Base-by-base conservation (phyloP, 2,888 invertebrate species). In the Sarcophaga subvicina region DNA sequence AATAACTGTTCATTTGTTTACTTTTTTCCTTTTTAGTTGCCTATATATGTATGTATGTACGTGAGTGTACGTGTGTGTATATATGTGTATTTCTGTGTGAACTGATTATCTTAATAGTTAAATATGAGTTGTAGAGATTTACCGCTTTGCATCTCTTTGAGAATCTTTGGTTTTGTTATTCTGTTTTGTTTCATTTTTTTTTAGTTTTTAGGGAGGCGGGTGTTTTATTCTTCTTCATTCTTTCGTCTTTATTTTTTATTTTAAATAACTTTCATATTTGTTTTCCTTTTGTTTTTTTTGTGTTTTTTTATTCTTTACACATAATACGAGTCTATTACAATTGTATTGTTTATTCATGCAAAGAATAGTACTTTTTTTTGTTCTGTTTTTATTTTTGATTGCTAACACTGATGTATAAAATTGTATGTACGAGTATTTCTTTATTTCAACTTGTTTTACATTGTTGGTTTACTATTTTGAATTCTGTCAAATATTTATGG, bases 101-200 rank as follows among this genome's bases (percentile, higher is more conserved):
- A 59, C 69, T 59, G 67, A 73, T 73, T 83, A 83, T 79, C 67
- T 69, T 73, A 63, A 69, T 79, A 62, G 72, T 67, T 83, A 37
- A 63, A 69, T 73, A 73, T 83, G 78, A 83, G 62, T 78, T 67
- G 37, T 63, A 54, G 59, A 73, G 49, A 78, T 49, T 69, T 54
- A 64, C 62, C 78, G 45, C 54, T 54, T 63, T 83, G 45, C 73
- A 79, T 83, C 83, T 83, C 78, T 79, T 63, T 54, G 78, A 79
- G 77, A 69, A 69, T 83, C 83, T 86, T 86, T 86, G 86, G 83
- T 86, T 83, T 71, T 75, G 76, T 78, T 82, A 47, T 17, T 85
- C 14, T 59, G 25, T 49, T 78, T 80, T 67, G 60, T 78, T 63
- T 69, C 22, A 25, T 64, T 14, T 75, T 25, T 63, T 6, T 45